Base-by-base conservation (phyloP, 1,140 invertebrate genomes). In the Zaprionus tsacasi region DNA sequence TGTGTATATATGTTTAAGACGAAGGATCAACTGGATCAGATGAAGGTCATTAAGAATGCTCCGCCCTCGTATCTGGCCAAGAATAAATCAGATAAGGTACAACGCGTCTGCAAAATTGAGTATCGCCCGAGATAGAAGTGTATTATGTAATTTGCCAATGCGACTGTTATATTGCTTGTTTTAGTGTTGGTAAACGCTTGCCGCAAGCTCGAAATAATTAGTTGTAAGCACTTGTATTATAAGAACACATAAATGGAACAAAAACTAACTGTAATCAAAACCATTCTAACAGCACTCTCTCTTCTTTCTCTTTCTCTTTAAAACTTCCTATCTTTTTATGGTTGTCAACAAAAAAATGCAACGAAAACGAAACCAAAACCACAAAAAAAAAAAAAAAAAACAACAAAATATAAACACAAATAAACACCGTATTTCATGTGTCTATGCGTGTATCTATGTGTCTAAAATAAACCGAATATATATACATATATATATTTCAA, bases 71-170 rank as follows among this genome's bases (percentile, higher is more conserved):
- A 97, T 94, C 92, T 96, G 92, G 95, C 95, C 92, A 97, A 96
- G 95, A 97, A 95, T 85, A 97, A 96, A 93, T 97, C 96, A 7
- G 96, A 96, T 86, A 97, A 98, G 96, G 97, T 97, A 94, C 25
- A 38, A 43, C 36, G 17, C 11, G 12, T n/a, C 30, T 38, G 40
- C 8, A n/a, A 40, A 63, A 35, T 4, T 38, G 30, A 40, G 35
- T 17, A 54, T 76, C 80, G 71, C 61, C 43, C 43, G 43, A 55
- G 10, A 50, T 45, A 8, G 17, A 50, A 2, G 63, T 66, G 69
- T 79, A 30, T 30, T 2, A n/a, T n/a, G 21, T 21, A 5, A 48
- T 54, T 56, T 75, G 78, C 67, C 61, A 50, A 50, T 56, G 59
- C 33, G 40, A 45, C 1, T 38, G 30, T 68, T 64, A 68, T 38